These are phyloP conservation scores for rabbit (Oryctolagus cuniculus) DNA, from an alignment of 2,113 vertebrate species.

Conservation along the genomic window DNA sequence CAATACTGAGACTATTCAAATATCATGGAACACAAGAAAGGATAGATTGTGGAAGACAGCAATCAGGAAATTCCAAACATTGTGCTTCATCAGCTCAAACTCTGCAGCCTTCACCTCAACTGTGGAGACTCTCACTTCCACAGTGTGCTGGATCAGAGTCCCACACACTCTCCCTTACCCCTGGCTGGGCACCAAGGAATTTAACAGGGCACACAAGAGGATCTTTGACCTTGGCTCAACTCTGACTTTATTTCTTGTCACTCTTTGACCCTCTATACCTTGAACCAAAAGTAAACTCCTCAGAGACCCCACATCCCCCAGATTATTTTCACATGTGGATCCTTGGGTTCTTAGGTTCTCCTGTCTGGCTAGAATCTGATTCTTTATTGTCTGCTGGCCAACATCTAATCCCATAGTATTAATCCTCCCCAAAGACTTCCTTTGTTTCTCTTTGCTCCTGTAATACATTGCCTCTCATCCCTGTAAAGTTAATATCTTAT, in stretches of 20 bases:
- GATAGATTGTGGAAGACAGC: not conserved
- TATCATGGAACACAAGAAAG: constrained; percentile 38
- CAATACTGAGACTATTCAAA: not conserved
- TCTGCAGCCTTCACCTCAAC: not conserved
- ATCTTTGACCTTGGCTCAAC: not conserved
- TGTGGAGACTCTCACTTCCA: not conserved
- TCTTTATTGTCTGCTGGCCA: not conserved
- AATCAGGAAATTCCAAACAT: not conserved
- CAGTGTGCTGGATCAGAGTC: not conserved
- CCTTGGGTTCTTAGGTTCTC: not conserved
- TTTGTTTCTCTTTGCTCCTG: not conserved
- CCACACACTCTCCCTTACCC: not conserved
- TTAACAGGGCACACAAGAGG: not conserved
- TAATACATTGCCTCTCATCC: not conserved
- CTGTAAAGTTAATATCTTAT: not conserved
- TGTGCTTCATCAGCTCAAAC: not conserved
- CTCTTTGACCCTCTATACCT: not conserved
- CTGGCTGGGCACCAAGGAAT: not conserved
- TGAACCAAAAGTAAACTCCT: not conserved
- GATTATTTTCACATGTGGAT: not conserved
- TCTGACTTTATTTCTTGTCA: not conserved
- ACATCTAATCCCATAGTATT: not conserved
- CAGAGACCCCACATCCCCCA: not conserved
- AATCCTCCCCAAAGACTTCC: not conserved
- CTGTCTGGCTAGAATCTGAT: not conserved